Evolutionary conservation across 2,113 vertebrate genomes (phyloP), one percentile per base, ranked within the genome.

Genomic region (Corythaixoides concolor): DNA sequence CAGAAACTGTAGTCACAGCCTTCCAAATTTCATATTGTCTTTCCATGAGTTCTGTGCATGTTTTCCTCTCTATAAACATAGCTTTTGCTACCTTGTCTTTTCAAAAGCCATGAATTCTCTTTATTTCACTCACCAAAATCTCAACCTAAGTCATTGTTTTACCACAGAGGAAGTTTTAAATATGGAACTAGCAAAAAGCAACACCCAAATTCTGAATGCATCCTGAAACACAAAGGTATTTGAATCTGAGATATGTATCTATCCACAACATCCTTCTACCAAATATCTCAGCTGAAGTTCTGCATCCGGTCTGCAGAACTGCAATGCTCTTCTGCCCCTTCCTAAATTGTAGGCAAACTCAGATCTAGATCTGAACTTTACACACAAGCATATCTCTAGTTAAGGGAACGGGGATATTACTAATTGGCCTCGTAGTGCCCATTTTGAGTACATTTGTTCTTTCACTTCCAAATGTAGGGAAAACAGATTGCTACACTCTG

Each of bases 201-300:
- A 92, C 90, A 85, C 88, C 90, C 95, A 75, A 55, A 41, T 77
- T 88, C 67, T 84, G 72, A 88, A 82, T 62, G 77, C 49, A 81
- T 89, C 77, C 91, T 93, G 91, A 89, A 95, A 82, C 78, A 96
- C 87, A 94, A 89, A 94, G 74, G 81, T 85, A 89, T 88, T 76
- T 1, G 6, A 85, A 69, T 85, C 35, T 50, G 81, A 94, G 93
- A 95, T 91, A 50, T 0, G 0, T 30, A 93, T 88, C 89, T 94
- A 69, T 43, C 41, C 67, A 90, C 82, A 96, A 93, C 88, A 66
- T 94, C 62, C 90, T 79, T 85, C 87, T 93, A 49, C 70, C 37
- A 68, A 39, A 72, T 90, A 93, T 76, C 91, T 83, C 59, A 83
- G 82, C 85, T 45, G 23, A 91, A 90, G 45, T 82, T 88, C 88